Base-by-base conservation (phyloP, 2,113 vertebrate species). In the Ptychochromis oligacanthus region DNA sequence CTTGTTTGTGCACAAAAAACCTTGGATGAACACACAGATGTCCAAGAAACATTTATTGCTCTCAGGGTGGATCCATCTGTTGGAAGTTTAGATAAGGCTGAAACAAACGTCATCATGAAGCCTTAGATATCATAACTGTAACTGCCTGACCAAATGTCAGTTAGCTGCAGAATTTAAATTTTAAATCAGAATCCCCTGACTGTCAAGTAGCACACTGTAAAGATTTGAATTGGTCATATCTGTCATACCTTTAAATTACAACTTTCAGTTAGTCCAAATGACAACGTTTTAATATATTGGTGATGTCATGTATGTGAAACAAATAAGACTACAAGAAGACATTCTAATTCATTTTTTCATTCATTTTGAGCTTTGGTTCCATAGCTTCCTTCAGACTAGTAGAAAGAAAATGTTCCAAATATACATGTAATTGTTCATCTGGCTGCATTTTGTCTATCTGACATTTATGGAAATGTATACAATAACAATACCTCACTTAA, bases 151-250 rank as follows among this genome's bases (percentile, higher is more conserved):
- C 0, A 46, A 46, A 46, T 67, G 64, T 67, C 13, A 26, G 8
- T 18, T 46, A 0, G 26, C 38, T 26, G 2, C 64, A 46, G 3
- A 11, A 26, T 67, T 46, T 3, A 46, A 46, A 11, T 17, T 67
- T 46, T 26, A 9, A 26, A 26, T 46, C n/a, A 0, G 38, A 65
- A 43, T 67, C 14, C n/a, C 14, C 26, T 46, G 10, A 4, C 2
- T 2, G 0, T 67, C n/a, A n/a, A n/a, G 15, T n/a, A 65, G 24
- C 24, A 7, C 62, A 65, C 34, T 43, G 4, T 49, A 49, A 2
- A 52, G 46, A 52, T 7, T 7, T 0, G 43, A 43, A 65, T 65
- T 11, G 10, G 12, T 40, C 38, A 40, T 40, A 12, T 40, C 3
- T 12, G 11, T 40, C 10, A 40, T 40, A 0, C 24, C 5, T 43